Base-by-base conservation (phyloP, 2,113 vertebrate species). In the Perognathus longimembris region DNA sequence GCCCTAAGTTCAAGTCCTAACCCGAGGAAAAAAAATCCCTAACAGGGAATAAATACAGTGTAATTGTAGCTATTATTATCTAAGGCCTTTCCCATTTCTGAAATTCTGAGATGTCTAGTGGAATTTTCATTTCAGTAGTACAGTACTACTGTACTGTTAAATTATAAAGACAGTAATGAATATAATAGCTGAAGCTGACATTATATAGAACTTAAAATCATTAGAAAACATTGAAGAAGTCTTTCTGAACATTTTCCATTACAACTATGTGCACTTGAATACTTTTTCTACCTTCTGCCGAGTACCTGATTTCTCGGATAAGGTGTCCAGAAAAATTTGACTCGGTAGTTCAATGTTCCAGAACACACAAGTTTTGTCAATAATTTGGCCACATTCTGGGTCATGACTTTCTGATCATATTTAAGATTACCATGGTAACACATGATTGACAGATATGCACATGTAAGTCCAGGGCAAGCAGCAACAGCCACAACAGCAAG, bases 121-220 rank as follows among this genome's bases (percentile, higher is more conserved):
- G 42, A 95, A 88, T 64, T 90, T 26, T 18, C 94, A 59, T 67
- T 90, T 73, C 69, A 80, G 7, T 82, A 61, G 8, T 17, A 26
- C 50, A 54, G 50, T 54, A 15, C 50, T 54, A 54, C 50, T 54
- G 15, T 54, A 54, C 50, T 54, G 50, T 54, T 32, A 11, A 36
- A 45, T 57, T 57, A 85, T 22, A 70, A 94, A 86, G 92, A 69
- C 21, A 66, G n/a, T 40, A 81, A 91, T 12, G 4, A 73, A 38
- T 14, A 45, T 45, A 85, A 84, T 42, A 76, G 45, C 45, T 77
- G 36, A 86, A 59, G 30, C 20, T 36, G 30, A 42, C 70, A 75
- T 54, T 36, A 88, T 45, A 30, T 24, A 67, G 15, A 80, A 6
- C 14, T 90, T 88, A 40, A 85, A 85, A 66, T 59, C 77, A 18